Evolutionary conservation across 2,113 vertebrate species (phyloP).

Genomic region (Thinocorus orbignyianus): DNA sequence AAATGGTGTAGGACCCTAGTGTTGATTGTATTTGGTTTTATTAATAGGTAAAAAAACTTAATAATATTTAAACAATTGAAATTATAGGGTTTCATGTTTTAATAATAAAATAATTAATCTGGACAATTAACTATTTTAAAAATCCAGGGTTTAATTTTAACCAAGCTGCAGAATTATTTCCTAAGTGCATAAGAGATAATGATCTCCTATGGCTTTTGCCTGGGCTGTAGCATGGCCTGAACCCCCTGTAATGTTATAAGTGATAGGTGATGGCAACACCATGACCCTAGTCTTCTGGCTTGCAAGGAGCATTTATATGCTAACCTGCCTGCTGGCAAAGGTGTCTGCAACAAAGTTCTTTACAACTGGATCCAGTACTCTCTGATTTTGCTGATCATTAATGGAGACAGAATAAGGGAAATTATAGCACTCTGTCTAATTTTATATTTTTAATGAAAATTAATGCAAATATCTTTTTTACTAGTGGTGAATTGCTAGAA

Average conservation of each 20-base stretch:
- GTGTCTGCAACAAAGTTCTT: not conserved
- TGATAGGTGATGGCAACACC: not conserved
- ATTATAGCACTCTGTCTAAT: not conserved
- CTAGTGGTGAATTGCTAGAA: not conserved
- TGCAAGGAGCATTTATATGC: not conserved
- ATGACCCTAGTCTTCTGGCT: not conserved
- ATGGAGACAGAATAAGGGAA: not conserved
- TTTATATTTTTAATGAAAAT: not conserved
- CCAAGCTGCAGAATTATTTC: not conserved
- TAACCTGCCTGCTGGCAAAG: not conserved
- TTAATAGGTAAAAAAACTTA: not conserved
- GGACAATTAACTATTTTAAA: not conserved
- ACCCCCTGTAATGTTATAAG: accelerated
- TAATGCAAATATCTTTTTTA: not conserved
- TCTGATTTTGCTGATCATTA: not conserved
- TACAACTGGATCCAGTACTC: not conserved
- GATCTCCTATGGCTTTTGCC: not conserved
- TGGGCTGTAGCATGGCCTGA: not conserved
- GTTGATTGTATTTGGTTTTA: not conserved
- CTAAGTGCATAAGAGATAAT: not conserved
- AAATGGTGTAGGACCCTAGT: not conserved
- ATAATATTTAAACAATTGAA: not conserved
- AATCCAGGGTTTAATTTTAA: not conserved
- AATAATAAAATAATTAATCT: not conserved
- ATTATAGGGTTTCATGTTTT: not conserved